Evolutionary conservation across 1,140 invertebrate species (phyloP).

Genomic region (Drosophila navojoa): DNA sequence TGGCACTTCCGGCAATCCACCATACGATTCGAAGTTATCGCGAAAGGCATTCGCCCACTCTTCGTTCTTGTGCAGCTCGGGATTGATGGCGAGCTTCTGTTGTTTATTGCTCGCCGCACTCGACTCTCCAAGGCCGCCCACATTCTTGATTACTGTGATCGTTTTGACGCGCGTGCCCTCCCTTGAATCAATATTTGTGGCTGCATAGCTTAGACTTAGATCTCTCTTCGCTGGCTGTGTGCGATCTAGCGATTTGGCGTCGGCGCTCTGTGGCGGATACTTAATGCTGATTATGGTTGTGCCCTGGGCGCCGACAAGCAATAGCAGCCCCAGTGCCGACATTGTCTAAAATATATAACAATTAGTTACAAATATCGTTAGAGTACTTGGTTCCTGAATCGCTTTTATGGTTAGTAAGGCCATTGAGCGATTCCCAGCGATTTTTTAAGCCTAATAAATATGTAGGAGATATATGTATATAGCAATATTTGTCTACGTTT

Average conservation of each 20-base stretch:
- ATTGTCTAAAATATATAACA: conserved; percentile 50
- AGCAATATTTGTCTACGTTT: too few relatives aligned
- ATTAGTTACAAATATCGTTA: neutral
- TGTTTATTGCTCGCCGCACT: conserved; percentile 45
- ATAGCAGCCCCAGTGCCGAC: conserved; percentile 62
- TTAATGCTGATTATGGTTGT: conserved; percentile 76
- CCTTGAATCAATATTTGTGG: conserved; percentile 81
- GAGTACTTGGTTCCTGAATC: conserved; percentile 5
- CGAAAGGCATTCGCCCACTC: conserved; percentile 77
- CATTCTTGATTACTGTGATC: conserved; percentile 81
- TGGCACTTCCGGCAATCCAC: conserved; percentile 74
- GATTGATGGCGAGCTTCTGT: conserved; percentile 65
- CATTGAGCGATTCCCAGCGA: conserved; percentile 23
- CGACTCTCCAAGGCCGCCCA: conserved; percentile 53
- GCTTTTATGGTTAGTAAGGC: conserved; percentile 59
- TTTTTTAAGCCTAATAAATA: too few relatives aligned
- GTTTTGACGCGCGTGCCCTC: conserved; percentile 83
- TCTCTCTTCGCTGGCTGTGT: conserved; percentile 68
- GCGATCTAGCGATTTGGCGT: conserved; percentile 11
- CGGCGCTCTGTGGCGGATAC: conserved; percentile 50
- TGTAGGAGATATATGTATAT: too few relatives aligned
- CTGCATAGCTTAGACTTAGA: conserved; percentile 79
- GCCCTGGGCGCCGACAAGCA: conserved; percentile 65
- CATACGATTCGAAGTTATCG: conserved; percentile 79
- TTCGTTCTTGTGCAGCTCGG: conserved; percentile 70